Conservation (phyloP, 2,113 vertebrate species). For the Colinus virginianus region DNA sequence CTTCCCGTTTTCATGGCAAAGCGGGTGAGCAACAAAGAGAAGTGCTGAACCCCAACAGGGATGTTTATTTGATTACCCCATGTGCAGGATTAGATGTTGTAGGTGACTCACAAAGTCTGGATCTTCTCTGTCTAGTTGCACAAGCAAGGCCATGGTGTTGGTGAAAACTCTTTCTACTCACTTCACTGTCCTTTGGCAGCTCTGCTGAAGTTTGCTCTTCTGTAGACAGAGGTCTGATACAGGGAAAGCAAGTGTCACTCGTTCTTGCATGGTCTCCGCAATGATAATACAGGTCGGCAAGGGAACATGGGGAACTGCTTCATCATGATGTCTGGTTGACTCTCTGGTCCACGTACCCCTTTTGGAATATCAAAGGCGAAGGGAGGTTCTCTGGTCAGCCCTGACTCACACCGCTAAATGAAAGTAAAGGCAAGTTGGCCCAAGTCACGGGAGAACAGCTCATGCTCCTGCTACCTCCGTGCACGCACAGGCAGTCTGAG, state of each 20-base stretch:
- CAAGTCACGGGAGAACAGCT: background rate
- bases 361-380: slow-evolving; percentile 20
- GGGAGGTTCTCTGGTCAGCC: slow-evolving; percentile 11
- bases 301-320: background rate
- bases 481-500: background rate
- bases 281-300: background rate
- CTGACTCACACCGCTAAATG: slow-evolving; percentile 13
- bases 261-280: background rate
- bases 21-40: background rate
- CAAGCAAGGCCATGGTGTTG: background rate
- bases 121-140: background rate
- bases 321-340: background rate
- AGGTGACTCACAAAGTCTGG: background rate
- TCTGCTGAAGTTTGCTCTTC: background rate
- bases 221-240: background rate
- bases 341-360: background rate
- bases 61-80: background rate
- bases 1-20: background rate
- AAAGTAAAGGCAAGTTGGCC: slow-evolving; percentile 32
- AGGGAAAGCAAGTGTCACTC: background rate
- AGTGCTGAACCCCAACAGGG: background rate
- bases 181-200: background rate
- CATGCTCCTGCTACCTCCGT: background rate
- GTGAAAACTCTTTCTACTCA: background rate
- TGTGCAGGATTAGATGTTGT: background rate